These are phyloP conservation scores for Cheiracanthium punctorium DNA, from an alignment of 2,888 invertebrate genomes.

Conservation along the genomic window DNA sequence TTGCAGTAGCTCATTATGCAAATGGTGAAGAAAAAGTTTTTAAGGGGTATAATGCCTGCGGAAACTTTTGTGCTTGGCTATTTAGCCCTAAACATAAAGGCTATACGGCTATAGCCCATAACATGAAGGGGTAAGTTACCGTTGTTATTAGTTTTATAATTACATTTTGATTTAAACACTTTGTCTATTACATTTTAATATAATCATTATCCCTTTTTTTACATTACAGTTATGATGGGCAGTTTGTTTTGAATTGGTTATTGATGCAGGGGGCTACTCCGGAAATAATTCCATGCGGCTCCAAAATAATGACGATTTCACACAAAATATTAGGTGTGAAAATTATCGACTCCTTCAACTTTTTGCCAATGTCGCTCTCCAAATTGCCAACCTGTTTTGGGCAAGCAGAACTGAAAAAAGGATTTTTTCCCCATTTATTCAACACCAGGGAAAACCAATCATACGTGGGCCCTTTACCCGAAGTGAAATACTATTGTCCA, in stretches of 20 bases:
- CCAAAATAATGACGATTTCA: neutral
- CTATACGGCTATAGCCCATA: conserved; percentile 23
- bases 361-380: conserved; percentile 16
- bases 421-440: conserved; percentile 34
- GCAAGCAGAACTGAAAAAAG: conserved; percentile 3
- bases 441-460: neutral
- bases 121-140: conserved; percentile 21
- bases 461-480: neutral
- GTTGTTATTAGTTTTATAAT: neutral
- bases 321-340: neutral
- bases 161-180: neutral
- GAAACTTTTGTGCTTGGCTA: conserved; percentile 3
- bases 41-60: neutral
- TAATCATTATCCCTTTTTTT: neutral
- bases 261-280: conserved; percentile 2
- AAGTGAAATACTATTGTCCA: neutral
- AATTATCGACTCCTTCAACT: conserved; percentile 29
- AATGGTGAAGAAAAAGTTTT: neutral
- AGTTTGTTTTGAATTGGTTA: conserved; percentile 18
- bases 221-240: conserved; percentile 6
- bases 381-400: conserved; percentile 29
- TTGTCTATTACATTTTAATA: too few relatives aligned
- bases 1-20: neutral
- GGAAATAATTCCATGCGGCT: conserved; percentile 15
- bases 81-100: conserved; percentile 16